Base-by-base conservation (phyloP, 2,888 invertebrate species). In the Acheta domesticus region DNA sequence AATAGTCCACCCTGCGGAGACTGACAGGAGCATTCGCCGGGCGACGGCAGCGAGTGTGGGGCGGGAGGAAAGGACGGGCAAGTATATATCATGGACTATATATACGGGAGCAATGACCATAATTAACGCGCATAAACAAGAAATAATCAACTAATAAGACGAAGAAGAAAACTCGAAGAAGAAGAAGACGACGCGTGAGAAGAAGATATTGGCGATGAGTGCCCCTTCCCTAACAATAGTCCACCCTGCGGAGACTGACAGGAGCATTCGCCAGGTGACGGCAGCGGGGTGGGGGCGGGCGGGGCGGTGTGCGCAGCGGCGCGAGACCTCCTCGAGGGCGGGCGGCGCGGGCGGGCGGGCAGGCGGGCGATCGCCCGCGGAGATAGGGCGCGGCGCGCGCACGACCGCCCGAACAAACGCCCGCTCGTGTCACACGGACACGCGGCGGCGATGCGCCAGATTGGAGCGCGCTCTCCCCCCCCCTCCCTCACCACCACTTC, bases 321-420 rank as follows among this genome's bases (percentile, higher is more conserved):
- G 62, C 62, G 16, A 62, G 62, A 62, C 62, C 62, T 62, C 62
- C 62, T 62, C 16, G n/a, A n/a, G 16, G 62, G 62, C 16, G 16
- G 62, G 19, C n/a, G 16, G 62, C 62, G 16, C 62, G 16, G 62
- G 62, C 16, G n/a, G 62, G 0, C 5, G n/a, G 62, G 62, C 36
- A 16, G n/a, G 62, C 16, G 62, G 62, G 62, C 62, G 62, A 62
- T 62, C 62, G 62, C 62, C 62, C 62, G 16, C 16, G 62, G 62
- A 62, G 62, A 62, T 62, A 62, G 11, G 62, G 62, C 62, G 62
- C 62, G 62, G 62, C 62, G 62, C 62, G 62, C 62, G 62, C 62
- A 62, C 62, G 62, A 62, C 62, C 62, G 62, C 62, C n/a, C 16
- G 4, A 62, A 14, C 16, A 62, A n/a, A 62, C 62, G 62, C 62